Evolutionary conservation across 2,797 vertebrate genomes (phyloP), one percentile per base, ranked within the genome.

Genomic region (Eulemur rubriventer): DNA sequence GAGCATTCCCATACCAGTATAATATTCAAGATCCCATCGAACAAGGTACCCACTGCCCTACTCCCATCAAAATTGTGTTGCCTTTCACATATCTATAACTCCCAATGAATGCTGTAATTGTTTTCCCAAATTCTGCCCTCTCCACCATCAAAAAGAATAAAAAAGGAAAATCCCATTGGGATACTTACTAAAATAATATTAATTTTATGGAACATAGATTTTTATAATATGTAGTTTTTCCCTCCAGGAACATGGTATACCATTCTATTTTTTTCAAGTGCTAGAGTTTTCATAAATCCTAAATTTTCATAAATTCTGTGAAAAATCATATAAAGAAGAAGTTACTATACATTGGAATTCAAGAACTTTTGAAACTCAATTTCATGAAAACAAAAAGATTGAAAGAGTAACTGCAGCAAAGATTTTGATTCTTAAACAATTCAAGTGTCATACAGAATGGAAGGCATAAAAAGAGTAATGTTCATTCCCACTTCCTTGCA

Each of bases 381-480:
- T 85, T 48, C 24, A 84, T 10, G 22, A 82, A 26, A 91, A 81
- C 50, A 43, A 84, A 75, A 35, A 24, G 4, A n/a, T 0, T 72
- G 17, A 94, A 96, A 69, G 12, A 67, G 80, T 67, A 84, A 79
- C 0, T 46, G 33, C 7, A 85, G 35, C 18, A 81, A 85, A 89
- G 16, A 69, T 89, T 80, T 79, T 94, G n/a, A 55, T 82, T 92
- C 72, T 89, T 95, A 82, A 82, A 89, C 33, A 94, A 89, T 89
- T 80, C 57, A 95, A 76, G 30, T 81, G 46, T 55, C 41, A 72
- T 18, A 89, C 0, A 70, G 81, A 94, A 89, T 14, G 14, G 20
- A 81, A 85, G 12, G 43, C 46, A 75, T 85, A 46, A 89, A 82
- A 76, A 82, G 9, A 76, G 28, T 55, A 73, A 83, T 41, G 26